Evolutionary conservation across 1,140 invertebrate species (phyloP), one percentile per base, ranked within the genome.

Genomic region (Spodoptera frugiperda): DNA sequence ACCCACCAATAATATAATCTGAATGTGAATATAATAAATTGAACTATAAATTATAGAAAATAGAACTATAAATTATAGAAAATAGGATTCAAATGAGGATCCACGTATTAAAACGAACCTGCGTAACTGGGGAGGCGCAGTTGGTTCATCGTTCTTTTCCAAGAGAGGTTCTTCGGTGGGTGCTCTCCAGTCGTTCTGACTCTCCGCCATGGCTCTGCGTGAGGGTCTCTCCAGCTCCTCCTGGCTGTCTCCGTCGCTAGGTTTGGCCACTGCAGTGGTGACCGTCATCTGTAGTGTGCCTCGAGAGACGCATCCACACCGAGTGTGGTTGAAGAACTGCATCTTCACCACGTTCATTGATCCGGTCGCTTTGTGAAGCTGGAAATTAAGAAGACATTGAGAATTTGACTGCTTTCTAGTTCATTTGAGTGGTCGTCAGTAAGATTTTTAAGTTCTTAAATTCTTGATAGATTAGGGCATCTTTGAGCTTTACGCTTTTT

Each of bases 251-350:
- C 71, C 49, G 33, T 49, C 30, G 57, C 46, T 74, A 14, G 39
- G 19, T 4, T 53, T 67, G 21, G 44, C 49, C 17, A 51, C 61
- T 25, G 75, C 82, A 0, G 84, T 78, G 0, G 80, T 61, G 3
- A 84, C 74, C 2, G 84, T 87, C 51, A 76, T 86, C 55, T 88
- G 89, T 77, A 79, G 79, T 48, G 73, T 94, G 77, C 89, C 81
- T 77, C 93, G 94, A 46, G 95, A 94, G 19, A 94, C 91, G 85
- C 97, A 97, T 44, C 95, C 96, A 87, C 97, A 97, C 78, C 96
- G 95, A 0, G 97, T 97, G 91, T 97, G 96, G 88, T 97, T 97
- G 91, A 95, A 96, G 89, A 97, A 97, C 12, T 95, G 91, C 76
- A 97, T 94, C 57, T 96, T 95, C 75, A 96, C 96, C 3, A 96